Evolutionary conservation across 2,113 vertebrate genomes (phyloP).

Genomic region (Crotalus viridis): DNA sequence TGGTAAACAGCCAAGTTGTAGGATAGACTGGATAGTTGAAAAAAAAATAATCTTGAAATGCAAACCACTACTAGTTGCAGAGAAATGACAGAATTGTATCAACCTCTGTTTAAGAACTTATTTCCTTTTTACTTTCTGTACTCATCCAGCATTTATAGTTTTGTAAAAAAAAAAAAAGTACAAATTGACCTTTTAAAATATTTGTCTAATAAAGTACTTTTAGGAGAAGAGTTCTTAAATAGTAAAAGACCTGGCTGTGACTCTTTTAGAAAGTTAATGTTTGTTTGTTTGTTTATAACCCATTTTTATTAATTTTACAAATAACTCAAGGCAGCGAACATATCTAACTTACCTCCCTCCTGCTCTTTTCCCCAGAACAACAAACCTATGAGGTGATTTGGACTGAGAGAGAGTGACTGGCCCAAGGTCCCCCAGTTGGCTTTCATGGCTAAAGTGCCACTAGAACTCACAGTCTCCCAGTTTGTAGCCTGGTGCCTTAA

Average conservation of each 20-base stretch:
- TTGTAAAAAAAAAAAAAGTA: neutral
- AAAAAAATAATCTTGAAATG: neutral
- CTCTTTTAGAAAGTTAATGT: conserved; percentile 45
- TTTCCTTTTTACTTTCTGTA: neutral
- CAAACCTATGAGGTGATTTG: neutral
- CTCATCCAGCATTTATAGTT: neutral
- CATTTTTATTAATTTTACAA: neutral
- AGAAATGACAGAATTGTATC: neutral
- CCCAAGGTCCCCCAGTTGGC: neutral
- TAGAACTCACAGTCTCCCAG: neutral
- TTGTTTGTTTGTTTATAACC: neutral
- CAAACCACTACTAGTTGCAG: neutral
- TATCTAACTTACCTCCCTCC: neutral
- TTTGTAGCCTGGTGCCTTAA: neutral
- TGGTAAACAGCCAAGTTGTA: neutral
- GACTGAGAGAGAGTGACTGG: neutral
- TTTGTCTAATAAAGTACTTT: conserved; percentile 5
- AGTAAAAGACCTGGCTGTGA: conserved; percentile 34
- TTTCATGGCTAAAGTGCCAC: neutral
- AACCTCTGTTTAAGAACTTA: neutral
- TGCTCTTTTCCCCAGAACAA: neutral
- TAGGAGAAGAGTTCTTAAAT: neutral
- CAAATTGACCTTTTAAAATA: neutral
- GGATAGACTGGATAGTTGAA: neutral
- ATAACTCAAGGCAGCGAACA: neutral